Conservation (phyloP, 92 coral and sea anemone species). For the Isaurus tuberculatus region DNA sequence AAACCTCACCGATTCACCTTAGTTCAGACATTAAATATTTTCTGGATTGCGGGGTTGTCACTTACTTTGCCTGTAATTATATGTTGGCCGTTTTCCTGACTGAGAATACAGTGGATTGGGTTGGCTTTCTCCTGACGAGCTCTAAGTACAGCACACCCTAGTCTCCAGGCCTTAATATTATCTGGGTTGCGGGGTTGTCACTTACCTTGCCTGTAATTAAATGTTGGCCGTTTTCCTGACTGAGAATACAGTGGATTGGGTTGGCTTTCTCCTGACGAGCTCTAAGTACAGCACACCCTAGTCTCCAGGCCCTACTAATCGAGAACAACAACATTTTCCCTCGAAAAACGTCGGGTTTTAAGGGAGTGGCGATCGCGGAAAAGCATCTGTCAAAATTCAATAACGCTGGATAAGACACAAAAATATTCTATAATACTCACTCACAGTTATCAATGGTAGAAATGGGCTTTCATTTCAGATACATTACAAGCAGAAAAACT, state of each 20-base stretch:
- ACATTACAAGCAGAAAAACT: no score
- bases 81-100: constrained; percentile 81
- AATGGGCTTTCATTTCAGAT: no score
- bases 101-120: constrained; percentile 78
- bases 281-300: constrained; percentile 84
- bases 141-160: constrained; percentile 84
- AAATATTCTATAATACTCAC: neutral
- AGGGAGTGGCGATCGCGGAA: constrained; percentile 68
- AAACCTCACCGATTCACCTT: no score
- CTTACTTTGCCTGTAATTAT: constrained; percentile 88
- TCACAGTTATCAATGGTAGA: no score
- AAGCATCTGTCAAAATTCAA: constrained; percentile 63
- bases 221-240: constrained; percentile 81
- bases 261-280: constrained; percentile 80
- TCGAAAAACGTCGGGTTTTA: constrained; percentile 62
- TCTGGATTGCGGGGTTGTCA: no score
- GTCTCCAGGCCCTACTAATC: constrained; percentile 84
- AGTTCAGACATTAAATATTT: no score
- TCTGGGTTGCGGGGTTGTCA: no score
- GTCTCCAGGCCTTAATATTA: constrained; percentile 52
- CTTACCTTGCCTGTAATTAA: constrained; percentile 87
- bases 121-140: constrained; percentile 80
- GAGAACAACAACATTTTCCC: constrained; percentile 66
- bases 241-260: constrained; percentile 79
- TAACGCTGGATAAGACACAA: neutral